Conservation (phyloP, 2,113 vertebrate species). For the Neoarius graeffei region DNA sequence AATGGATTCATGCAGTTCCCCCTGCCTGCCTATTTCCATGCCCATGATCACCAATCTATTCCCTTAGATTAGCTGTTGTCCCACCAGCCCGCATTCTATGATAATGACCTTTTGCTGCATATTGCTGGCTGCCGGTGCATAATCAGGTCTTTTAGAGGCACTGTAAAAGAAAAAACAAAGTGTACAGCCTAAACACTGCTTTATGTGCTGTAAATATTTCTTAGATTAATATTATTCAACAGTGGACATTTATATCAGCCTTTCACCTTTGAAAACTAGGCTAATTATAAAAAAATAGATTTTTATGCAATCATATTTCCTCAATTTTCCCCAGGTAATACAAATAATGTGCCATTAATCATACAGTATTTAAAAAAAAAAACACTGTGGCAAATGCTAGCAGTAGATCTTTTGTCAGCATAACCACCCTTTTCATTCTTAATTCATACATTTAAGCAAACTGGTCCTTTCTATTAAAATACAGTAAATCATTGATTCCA, state of each 20-base stretch:
- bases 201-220: slow-evolving; percentile 53
- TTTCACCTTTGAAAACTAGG: slow-evolving; percentile 39
- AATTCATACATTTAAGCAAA: slow-evolving; percentile 24
- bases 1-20: slow-evolving; percentile 63
- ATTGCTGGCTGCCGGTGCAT: slow-evolving; percentile 35
- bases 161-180: slow-evolving; percentile 20
- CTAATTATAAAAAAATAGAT: slow-evolving; percentile 24
- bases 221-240: slow-evolving; percentile 68
- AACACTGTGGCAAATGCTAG: slow-evolving; percentile 13
- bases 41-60: slow-evolving; percentile 53
- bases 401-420: background rate
- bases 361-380: slow-evolving; percentile 16
- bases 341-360: background rate
- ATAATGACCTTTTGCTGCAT: slow-evolving; percentile 49
- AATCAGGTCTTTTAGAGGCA: slow-evolving; percentile 50
- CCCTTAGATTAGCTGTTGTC: slow-evolving; percentile 53
- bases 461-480: slow-evolving; percentile 21
- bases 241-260: slow-evolving; percentile 66
- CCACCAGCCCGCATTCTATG: slow-evolving; percentile 44
- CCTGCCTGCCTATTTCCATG: slow-evolving; percentile 47
- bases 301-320: background rate
- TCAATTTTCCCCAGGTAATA: background rate
- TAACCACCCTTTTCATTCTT: slow-evolving; percentile 30
- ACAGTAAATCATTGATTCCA: slow-evolving; percentile 47
- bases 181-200: slow-evolving; percentile 35